A percentile compares a stretch with the other conserved stretches of the same genome.
Evolutionary conservation across 2,888 invertebrate genomes (phyloP).

Genomic region (Dysmachus trigonus): DNA sequence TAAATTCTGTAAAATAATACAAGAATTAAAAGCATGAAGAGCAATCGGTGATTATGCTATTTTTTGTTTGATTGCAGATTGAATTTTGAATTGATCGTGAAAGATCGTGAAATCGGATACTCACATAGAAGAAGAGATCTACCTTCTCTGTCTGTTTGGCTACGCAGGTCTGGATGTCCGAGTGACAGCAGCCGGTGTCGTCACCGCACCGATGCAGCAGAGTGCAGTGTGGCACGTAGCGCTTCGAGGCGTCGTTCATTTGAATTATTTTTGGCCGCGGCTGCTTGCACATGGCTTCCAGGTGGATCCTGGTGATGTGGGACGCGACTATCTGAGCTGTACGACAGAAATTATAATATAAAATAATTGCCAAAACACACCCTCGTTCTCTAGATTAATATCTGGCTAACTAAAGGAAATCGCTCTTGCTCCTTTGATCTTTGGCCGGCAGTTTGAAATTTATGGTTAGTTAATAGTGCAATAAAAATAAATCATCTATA

Average conservation of each 20-base stretch:
- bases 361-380: neutral
- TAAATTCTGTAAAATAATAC: neutral
- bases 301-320: conserved; percentile 55
- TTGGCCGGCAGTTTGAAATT: no score
- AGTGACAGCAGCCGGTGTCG: conserved; percentile 85
- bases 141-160: conserved; percentile 70
- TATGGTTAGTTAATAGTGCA: no score
- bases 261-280: conserved; percentile 58
- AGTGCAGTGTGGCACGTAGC: conserved; percentile 85
- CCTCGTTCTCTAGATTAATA: neutral
- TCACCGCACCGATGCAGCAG: conserved; percentile 86
- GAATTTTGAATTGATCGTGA: neutral
- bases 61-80: neutral
- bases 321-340: conserved; percentile 53
- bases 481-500: no score
- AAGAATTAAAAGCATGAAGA: neutral
- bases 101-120: conserved; percentile 44
- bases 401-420: neutral
- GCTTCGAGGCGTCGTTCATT: conserved; percentile 67
- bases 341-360: conserved; percentile 45
- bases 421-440: no score
- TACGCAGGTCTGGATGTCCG: conserved; percentile 76
- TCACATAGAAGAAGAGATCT: conserved; percentile 58
- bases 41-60: neutral
- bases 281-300: conserved; percentile 55